Conservation (phyloP, 2,888 invertebrate genomes). For the Cancer borealis region DNA sequence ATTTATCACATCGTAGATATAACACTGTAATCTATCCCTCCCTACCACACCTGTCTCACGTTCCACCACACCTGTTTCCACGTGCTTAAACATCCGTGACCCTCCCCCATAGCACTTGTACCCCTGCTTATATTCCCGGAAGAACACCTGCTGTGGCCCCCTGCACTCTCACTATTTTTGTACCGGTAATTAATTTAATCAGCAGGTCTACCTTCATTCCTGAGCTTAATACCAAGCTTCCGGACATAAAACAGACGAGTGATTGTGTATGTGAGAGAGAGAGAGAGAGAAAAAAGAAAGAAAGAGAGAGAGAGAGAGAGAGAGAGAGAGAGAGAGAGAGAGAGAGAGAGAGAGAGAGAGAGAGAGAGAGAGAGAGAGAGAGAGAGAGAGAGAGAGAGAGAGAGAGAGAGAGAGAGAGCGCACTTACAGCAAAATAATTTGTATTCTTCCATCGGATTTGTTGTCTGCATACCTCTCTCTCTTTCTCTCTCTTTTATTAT, state of each 20-base stretch:
- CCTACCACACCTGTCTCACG: background rate
- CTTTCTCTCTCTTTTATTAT: background rate
- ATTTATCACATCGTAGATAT: background rate
- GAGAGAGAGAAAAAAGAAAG: too few relatives aligned
- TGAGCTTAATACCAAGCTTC: background rate
- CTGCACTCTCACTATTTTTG: background rate
- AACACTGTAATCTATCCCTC: background rate
- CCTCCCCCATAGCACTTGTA: background rate
- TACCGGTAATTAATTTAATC: background rate
- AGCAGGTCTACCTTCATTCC: background rate
- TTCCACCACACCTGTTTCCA: background rate
- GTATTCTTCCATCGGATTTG: background rate
- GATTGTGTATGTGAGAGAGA: background rate
- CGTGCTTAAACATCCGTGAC: background rate
- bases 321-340: conserved; percentile 17
- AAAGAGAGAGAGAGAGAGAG: background rate
- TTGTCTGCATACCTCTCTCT: background rate
- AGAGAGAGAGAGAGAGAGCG: background rate
- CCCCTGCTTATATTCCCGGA: background rate
- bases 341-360: conserved; percentile 17
- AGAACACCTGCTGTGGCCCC: background rate
- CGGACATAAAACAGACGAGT: background rate
- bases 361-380: conserved; percentile 20
- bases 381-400: background rate
- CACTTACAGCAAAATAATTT: background rate